Base-by-base conservation (phyloP, 2,888 invertebrate species). In the Eudasyphora cyanicolor region DNA sequence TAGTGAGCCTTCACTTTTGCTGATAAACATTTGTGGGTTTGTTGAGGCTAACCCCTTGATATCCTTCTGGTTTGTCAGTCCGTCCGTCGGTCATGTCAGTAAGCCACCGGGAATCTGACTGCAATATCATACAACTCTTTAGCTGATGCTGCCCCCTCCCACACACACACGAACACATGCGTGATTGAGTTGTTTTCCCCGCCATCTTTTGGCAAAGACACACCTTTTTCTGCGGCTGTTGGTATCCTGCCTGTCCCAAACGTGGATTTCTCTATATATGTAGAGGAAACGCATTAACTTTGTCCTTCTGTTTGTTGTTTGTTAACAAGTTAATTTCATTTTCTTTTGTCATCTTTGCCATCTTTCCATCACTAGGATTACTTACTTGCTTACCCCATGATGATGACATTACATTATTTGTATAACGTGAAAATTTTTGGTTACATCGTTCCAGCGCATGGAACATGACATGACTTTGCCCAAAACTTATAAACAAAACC, bases 301-400 rank as follows among this genome's bases (percentile, higher is more conserved):
- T 74, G 21, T 35, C n/a, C 8, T 2, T 6, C 12, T 35, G 29
- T 27, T 24, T 57, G 57, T 57, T 8, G 60, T 79, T 79, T 77
- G 80, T 78, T 83, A 84, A 84, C 83, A 84, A 84, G 83, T 84
- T 80, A 84, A 84, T 80, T 83, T 77, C 42, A 78, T 70, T 29
- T 71, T 51, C 45, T 24, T 62, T 70, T 21, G 27, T 64, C 57
- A 57, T 51, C 12, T 7, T n/a, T 27, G 42, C 21, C 19, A 24
- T 51, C 7, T 35, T 12, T 4, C 24, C n/a, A 51, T 14, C 24
- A 42, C 8, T 2, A 29, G 17, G n/a, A n/a, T 70, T 38, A 35
- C 35, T 19, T n/a, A n/a, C n/a, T n/a, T n/a, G n/a, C n/a, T n/a
- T n/a, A n/a, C 27, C 32, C 27, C 27, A 27, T 19, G 71, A 19